Conservation (phyloP, 64 coral and sea anemone species). For the Montipora capricornis region DNA sequence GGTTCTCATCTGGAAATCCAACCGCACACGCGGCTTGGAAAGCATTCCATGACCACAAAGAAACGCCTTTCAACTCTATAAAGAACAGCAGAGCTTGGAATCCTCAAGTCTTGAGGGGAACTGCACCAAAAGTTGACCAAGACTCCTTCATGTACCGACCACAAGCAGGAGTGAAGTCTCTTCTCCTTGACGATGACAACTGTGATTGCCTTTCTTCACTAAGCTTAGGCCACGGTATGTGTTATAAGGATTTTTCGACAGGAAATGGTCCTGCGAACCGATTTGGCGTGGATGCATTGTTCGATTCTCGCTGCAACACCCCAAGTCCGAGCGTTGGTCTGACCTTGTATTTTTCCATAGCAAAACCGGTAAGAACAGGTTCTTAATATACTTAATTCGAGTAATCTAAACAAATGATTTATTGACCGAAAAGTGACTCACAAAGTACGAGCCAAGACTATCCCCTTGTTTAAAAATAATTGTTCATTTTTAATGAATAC, state of each 20-base stretch:
- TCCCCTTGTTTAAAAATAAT: no score
- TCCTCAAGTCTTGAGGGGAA: constrained; percentile 64
- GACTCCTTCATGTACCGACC: constrained; percentile 71
- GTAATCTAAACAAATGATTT: background rate
- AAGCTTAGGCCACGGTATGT: constrained; percentile 50
- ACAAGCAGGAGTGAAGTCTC: constrained; percentile 62
- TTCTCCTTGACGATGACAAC: constrained; percentile 78
- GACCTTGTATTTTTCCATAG: constrained; percentile 57
- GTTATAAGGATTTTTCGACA: constrained; percentile 5
- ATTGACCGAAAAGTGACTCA: background rate
- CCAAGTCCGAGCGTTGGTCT: constrained; percentile 46
- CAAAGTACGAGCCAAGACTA: background rate
- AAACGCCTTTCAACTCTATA: constrained; percentile 44
- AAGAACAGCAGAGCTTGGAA: constrained; percentile 69
- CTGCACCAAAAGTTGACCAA: background rate
- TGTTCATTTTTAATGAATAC: no score
- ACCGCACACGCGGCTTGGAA: constrained; percentile 80
- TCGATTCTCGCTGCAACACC: constrained; percentile 54
- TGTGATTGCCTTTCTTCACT: constrained; percentile 67
- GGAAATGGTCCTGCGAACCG: constrained; percentile 13
- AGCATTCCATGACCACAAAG: constrained; percentile 72
- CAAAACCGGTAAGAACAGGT: background rate
- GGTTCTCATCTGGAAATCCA: constrained; percentile 68
- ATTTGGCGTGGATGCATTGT: constrained; percentile 59
- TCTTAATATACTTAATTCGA: background rate